Conservation (phyloP, 2,888 invertebrate species). For the Malthinus seriepunctatus region DNA sequence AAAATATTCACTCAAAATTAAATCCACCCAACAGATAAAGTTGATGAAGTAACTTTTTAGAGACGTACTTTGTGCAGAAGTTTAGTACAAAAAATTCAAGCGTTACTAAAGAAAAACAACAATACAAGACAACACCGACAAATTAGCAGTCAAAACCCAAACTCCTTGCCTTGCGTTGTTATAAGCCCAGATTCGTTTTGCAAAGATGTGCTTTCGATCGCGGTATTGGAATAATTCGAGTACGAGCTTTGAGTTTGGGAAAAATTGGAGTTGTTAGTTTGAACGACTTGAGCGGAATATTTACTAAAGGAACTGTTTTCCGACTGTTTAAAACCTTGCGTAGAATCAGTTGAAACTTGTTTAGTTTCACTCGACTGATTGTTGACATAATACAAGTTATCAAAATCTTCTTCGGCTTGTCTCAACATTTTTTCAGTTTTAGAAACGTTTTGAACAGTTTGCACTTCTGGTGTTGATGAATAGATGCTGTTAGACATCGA, state of each 20-base stretch:
- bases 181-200: conserved; percentile 1
- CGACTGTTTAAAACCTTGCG: conserved; percentile 41
- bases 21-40: not conserved
- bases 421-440: conserved; percentile 36
- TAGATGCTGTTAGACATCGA: not conserved
- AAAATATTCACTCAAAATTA: not conserved
- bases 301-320: conserved; percentile 52
- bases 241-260: conserved; percentile 18
- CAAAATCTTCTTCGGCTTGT: conserved; percentile 47
- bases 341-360: conserved; percentile 36
- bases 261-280: conserved; percentile 14
- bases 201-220: conserved; percentile 1
- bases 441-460: not conserved
- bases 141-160: not conserved
- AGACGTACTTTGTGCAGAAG: too few species aligned
- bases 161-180: conserved; percentile 18
- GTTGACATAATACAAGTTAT: conserved; percentile 50
- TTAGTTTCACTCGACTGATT: conserved; percentile 49
- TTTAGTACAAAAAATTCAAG: too few species aligned
- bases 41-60: not conserved
- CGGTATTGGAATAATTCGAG: not conserved
- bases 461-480: not conserved
- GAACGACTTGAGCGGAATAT: conserved; percentile 39
- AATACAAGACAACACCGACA: not conserved
- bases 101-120: not conserved